Evolutionary conservation across 35 echinoderm and acorn worm genomes (phyloP).

Genomic region (Hemicentrotus pulcherrimus): DNA sequence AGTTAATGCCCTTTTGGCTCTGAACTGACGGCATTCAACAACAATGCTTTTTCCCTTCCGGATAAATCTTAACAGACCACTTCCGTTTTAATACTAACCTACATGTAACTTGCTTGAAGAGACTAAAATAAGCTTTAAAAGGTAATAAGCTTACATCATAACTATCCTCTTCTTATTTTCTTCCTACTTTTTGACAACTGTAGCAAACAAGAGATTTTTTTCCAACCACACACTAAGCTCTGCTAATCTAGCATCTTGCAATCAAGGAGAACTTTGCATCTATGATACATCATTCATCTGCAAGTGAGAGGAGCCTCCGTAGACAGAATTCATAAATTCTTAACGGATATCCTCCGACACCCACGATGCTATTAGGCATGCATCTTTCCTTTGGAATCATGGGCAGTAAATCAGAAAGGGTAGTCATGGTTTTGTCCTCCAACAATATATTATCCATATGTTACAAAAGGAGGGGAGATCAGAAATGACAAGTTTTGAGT

Average conservation of each 20-base stretch:
- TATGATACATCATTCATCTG: background rate
- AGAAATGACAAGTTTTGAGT: background rate
- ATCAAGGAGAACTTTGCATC: background rate
- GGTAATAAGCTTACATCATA: no score
- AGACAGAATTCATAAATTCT: conserved; percentile 5
- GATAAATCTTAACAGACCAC: no score
- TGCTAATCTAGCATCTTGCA: background rate
- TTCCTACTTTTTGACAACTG: no score
- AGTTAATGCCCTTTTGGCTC: no score
- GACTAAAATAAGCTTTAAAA: no score
- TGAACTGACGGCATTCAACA: no score
- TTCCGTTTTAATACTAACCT: no score
- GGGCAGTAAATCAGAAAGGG: background rate
- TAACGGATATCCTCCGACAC: background rate
- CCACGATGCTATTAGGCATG: background rate
- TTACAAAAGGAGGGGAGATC: background rate
- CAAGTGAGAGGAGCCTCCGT: background rate
- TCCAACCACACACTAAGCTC: background rate
- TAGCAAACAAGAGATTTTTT: no score
- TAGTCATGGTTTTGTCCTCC: background rate
- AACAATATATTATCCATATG: background rate
- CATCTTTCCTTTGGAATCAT: background rate
- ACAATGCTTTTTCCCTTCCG: no score
- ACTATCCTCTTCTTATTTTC: no score
- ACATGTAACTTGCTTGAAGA: no score